These are phyloP conservation scores for Bibio marci DNA, from an alignment of 2,888 invertebrate genomes.

Conservation along the genomic window DNA sequence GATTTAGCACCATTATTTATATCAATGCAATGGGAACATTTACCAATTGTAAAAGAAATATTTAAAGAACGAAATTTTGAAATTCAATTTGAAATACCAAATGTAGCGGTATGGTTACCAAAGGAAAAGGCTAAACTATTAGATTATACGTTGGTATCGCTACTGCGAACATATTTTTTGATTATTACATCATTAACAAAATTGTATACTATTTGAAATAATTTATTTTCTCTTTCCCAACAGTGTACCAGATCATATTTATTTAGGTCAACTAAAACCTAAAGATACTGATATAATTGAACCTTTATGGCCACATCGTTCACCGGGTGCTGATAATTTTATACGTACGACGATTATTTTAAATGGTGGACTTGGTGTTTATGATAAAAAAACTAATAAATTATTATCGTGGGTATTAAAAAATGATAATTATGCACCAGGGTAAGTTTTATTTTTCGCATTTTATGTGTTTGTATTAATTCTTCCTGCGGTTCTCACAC, in stretches of 20 bases:
- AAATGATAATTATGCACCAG: background rate
- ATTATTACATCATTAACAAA: too few relatives aligned
- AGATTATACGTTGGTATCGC: too few relatives aligned
- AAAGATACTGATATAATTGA: background rate
- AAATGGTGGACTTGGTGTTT: background rate
- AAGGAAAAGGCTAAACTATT: background rate
- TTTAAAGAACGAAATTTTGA: background rate
- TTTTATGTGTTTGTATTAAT: background rate
- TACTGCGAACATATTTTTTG: too few relatives aligned
- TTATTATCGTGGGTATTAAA: background rate
- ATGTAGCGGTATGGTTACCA: background rate
- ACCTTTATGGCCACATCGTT: background rate
- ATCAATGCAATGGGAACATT: background rate
- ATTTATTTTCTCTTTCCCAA: too few relatives aligned
- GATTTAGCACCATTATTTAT: background rate
- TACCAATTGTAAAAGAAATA: background rate
- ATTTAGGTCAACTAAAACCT: background rate
- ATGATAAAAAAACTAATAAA: background rate
- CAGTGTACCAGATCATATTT: background rate
- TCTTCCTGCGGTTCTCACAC: too few relatives aligned
- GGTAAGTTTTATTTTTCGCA: background rate
- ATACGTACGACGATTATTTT: background rate
- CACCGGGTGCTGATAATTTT: background rate
- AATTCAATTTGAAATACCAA: background rate
- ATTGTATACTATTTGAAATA: too few relatives aligned